Evolutionary conservation across 2,113 vertebrate genomes (phyloP), one percentile per base, ranked within the genome.

Genomic region (Orycteropus afer): DNA sequence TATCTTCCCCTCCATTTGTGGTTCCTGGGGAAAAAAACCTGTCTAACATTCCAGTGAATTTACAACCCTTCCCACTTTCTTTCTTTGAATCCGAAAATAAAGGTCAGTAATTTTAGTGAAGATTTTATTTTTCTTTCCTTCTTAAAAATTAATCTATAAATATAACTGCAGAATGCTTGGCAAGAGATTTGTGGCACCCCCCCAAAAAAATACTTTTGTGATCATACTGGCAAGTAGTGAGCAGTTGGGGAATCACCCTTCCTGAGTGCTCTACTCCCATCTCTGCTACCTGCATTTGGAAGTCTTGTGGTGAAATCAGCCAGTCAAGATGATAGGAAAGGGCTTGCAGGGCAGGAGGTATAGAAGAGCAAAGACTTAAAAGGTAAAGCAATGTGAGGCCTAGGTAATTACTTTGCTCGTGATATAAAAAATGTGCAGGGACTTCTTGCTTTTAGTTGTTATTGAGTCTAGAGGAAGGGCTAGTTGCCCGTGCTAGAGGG

Each of bases 11-110:
- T 23, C 20, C 55, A 23, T 40, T 71, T 71, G 69, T 71, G 69
- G 37, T 71, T 1, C 3, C 12, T 29, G n/a, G 45, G 53, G 59
- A 25, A 91, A 82, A 69, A 76, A 22, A 12, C 34, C 20, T 25
- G 20, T 45, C 12, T 59, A 22, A 27, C n/a, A 61, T 65, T 96
- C 80, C 57, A 61, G 53, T 73, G 45, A 80, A 45, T 51, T 37
- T 37, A 15, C 27, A 37, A 37, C 7, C 22, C 59, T 79, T 78
- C 47, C 27, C 34, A 49, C 32, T 53, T 78, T 34, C 67, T n/a
- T 94, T 76, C 82, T 81, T 71, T 53, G 51, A 83, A 76, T 80
- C 61, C 51, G 34, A 51, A 96, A 69, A 90, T 49, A 53, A 27
- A 4, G 15, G 17, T 79, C 32, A 45, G 51, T 93, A 40, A 27